Conservation (phyloP, 1,140 invertebrate species). For the Drosophila pruinosa region DNA sequence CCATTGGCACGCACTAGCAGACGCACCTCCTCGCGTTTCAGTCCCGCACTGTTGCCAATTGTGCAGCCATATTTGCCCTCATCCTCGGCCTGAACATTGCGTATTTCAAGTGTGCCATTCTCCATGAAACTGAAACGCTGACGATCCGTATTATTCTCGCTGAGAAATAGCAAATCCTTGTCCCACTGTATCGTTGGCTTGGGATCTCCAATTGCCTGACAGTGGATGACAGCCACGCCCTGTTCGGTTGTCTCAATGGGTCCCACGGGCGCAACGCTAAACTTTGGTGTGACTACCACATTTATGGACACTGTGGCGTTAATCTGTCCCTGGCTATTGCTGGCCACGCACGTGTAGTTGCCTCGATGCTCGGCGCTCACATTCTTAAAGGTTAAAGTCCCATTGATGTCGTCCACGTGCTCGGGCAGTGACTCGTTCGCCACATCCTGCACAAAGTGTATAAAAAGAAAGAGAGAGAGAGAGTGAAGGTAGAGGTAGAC, state of each 20-base stretch:
- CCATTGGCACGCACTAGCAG: conserved; percentile 88
- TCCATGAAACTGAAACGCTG: conserved; percentile 88
- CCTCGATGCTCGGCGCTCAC: conserved; percentile 91
- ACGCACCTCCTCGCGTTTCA: conserved; percentile 91
- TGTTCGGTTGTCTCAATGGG: conserved; percentile 91
- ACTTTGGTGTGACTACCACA: conserved; percentile 94
- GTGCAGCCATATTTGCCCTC: conserved; percentile 95
- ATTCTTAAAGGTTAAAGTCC: conserved; percentile 92
- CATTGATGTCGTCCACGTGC: conserved; percentile 92
- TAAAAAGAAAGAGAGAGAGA: neutral
- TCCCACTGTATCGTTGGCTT: conserved; percentile 95
- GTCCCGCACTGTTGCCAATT: conserved; percentile 94
- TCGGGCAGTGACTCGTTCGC: conserved; percentile 85
- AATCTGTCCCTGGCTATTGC: conserved; percentile 91
- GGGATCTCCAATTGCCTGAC: conserved; percentile 93
- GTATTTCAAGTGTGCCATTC: conserved; percentile 93
- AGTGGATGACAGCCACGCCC: conserved; percentile 90
- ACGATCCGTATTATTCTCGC: conserved; percentile 78
- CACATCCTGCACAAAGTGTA: conserved; percentile 77
- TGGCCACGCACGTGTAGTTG: conserved; percentile 91
- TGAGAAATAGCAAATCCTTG: conserved; percentile 88
- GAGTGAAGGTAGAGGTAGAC: neutral
- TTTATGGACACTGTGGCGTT: conserved; percentile 93
- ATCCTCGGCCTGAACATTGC: conserved; percentile 90
- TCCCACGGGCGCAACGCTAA: conserved; percentile 88